These are phyloP conservation scores for Lamprologus tigripictilis DNA, from an alignment of 2,113 vertebrate species.

Conservation along the genomic window DNA sequence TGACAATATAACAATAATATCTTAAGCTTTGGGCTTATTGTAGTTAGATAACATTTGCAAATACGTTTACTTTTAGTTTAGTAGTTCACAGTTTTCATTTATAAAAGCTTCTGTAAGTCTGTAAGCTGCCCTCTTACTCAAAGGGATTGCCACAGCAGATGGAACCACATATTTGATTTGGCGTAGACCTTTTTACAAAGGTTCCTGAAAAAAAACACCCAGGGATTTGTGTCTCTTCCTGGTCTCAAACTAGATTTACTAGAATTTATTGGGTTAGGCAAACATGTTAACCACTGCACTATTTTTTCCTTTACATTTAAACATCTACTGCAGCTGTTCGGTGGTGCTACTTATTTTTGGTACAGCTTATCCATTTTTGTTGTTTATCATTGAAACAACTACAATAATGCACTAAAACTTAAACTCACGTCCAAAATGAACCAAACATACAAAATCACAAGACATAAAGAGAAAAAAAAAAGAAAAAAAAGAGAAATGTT, in stretches of 20 bases:
- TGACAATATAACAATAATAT: background rate
- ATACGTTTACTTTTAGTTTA: background rate
- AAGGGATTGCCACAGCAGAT: background rate
- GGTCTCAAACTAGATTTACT: background rate
- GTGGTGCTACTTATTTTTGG: background rate
- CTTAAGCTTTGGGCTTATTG: background rate
- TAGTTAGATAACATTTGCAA: background rate
- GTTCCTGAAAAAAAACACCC: background rate
- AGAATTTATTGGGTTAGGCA: background rate
- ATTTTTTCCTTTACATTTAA: background rate
- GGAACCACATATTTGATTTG: background rate
- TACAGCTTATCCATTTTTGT: background rate
- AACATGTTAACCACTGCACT: background rate
- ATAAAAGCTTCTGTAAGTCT: background rate
- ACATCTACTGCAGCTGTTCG: background rate
- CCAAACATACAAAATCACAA: background rate
- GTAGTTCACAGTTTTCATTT: background rate
- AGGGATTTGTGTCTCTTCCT: background rate
- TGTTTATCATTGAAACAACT: background rate
- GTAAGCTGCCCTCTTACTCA: background rate
- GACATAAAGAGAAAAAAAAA: background rate
- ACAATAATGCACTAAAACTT: background rate
- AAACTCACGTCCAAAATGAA: rapidly evolving
- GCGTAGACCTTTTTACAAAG: background rate
- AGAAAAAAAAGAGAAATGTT: background rate